phyloP scores from a whole-genome alignment of 2,888 invertebrate species.

The Drosophila sordidula region DNA sequence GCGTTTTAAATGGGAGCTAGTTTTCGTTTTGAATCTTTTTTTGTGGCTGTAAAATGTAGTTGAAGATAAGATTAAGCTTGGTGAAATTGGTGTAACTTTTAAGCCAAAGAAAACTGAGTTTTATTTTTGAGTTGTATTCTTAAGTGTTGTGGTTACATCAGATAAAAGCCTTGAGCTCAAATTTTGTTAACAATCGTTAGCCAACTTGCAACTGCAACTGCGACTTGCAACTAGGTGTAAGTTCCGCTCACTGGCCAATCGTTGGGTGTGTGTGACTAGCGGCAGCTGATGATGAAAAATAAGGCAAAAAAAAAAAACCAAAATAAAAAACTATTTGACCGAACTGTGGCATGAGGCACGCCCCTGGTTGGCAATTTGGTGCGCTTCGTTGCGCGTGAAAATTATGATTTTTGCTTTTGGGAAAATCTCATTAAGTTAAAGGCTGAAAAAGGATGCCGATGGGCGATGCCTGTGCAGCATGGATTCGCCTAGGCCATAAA shows the following conservation, averaged over 20 bases:
- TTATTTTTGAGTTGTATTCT: too few species aligned
- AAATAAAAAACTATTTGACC: slow-evolving; percentile 27
- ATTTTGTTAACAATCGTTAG: neutral
- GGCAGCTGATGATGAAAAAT: neutral
- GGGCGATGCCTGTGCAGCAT: slow-evolving; percentile 28
- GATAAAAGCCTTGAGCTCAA: neutral
- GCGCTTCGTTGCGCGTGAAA: slow-evolving; percentile 78
- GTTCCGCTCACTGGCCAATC: slow-evolving; percentile 19
- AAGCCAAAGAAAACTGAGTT: too few species aligned
- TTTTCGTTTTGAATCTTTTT: too few species aligned
- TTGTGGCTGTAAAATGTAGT: too few species aligned
- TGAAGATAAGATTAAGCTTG: too few species aligned
- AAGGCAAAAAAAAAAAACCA: neutral
- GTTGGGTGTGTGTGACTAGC: slow-evolving; percentile 19
- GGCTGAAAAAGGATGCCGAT: slow-evolving; percentile 72
- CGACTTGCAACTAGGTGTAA: slow-evolving; percentile 18
- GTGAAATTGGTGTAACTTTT: too few species aligned
- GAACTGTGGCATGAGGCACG: slow-evolving; percentile 72
- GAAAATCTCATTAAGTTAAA: slow-evolving; percentile 73
- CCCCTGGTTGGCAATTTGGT: slow-evolving; percentile 65
- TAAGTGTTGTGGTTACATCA: neutral
- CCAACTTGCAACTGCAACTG: slow-evolving; percentile 4
- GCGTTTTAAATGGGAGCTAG: too few species aligned
- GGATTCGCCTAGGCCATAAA: slow-evolving; percentile 56
- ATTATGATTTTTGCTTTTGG: slow-evolving; percentile 73